A percentile compares a stretch with the other conserved stretches of the same genome.
phyloP scores from a whole-genome alignment of 2,113 vertebrate genomes.

The Vimba vimba region DNA sequence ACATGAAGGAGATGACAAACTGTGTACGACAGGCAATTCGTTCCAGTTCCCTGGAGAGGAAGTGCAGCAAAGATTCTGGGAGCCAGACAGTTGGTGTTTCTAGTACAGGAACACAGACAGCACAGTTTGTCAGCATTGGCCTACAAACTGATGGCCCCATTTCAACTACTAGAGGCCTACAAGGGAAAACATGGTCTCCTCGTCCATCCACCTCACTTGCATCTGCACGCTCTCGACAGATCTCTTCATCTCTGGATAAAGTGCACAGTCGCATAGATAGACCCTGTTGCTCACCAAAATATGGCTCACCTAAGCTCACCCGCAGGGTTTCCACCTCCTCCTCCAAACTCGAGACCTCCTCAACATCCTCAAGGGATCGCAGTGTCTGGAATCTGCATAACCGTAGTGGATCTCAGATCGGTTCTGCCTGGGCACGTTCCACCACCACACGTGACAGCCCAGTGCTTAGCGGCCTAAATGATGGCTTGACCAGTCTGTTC shows the following conservation, averaged over 20 bases:
- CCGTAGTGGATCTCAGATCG: slow-evolving; percentile 80
- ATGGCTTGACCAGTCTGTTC: slow-evolving; percentile 95
- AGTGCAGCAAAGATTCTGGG: slow-evolving; percentile 86
- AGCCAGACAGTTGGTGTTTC: slow-evolving; percentile 83
- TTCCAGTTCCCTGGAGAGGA: slow-evolving; percentile 93
- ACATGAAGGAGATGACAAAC: slow-evolving; percentile 99
- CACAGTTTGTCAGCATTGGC: slow-evolving; percentile 85
- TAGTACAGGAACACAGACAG: slow-evolving; percentile 88
- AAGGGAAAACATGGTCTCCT: slow-evolving; percentile 89
- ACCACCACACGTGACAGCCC: slow-evolving; percentile 97
- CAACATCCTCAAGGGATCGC: slow-evolving; percentile 81
- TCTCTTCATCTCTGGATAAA: slow-evolving; percentile 94
- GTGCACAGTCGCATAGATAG: slow-evolving; percentile 92
- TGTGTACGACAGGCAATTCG: slow-evolving; percentile 96
- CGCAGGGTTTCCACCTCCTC: slow-evolving; percentile 85
- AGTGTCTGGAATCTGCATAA: slow-evolving; percentile 95
- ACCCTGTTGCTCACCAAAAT: slow-evolving; percentile 96
- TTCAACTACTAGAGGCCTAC: slow-evolving; percentile 69
- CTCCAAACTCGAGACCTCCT: slow-evolving; percentile 83
- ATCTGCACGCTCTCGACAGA: slow-evolving; percentile 90
- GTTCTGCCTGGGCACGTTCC: slow-evolving; percentile 97
- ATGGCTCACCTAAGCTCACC: slow-evolving; percentile 93
- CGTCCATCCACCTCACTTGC: slow-evolving; percentile 84
- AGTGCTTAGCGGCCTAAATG: slow-evolving; percentile 90
- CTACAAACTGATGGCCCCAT: slow-evolving; percentile 86